A percentile compares a stretch with the other conserved stretches of the same genome.
phyloP scores from a whole-genome alignment of 2,888 invertebrate species.

The Euphydryas editha region DNA sequence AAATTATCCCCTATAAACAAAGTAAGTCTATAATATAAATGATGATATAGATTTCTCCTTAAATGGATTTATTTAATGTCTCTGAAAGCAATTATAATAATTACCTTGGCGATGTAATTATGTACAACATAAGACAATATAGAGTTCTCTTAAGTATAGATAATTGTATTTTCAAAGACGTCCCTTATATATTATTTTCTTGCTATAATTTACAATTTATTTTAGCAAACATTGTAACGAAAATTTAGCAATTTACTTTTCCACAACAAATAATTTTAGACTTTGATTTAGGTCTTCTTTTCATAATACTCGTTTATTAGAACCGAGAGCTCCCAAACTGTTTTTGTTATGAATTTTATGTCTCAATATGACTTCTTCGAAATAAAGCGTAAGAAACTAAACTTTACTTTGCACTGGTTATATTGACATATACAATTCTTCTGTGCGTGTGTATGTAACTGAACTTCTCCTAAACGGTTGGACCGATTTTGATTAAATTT shows the following conservation, averaged over 20 bases:
- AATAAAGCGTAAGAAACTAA: too few species aligned
- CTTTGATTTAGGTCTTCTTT: slow-evolving; percentile 15
- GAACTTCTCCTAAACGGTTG: too few species aligned
- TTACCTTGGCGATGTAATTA: slow-evolving; percentile 75
- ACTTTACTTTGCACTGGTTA: too few species aligned
- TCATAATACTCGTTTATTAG: not conserved
- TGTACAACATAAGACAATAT: slow-evolving; percentile 66
- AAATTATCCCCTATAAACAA: too few species aligned
- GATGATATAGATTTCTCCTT: slow-evolving; percentile 26
- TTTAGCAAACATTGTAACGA: slow-evolving; percentile 42
- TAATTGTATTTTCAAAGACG: slow-evolving; percentile 76
- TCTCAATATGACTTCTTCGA: too few species aligned
- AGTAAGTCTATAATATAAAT: too few species aligned
- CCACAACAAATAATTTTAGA: slow-evolving; percentile 10
- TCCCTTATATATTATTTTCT: slow-evolving; percentile 65
- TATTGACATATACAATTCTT: too few species aligned
- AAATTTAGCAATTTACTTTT: slow-evolving; percentile 26
- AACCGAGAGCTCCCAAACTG: not conserved
- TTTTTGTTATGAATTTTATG: not conserved
- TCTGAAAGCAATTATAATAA: slow-evolving; percentile 78
- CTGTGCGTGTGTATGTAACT: too few species aligned
- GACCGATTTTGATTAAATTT: too few species aligned
- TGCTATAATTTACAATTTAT: slow-evolving; percentile 46
- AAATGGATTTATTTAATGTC: slow-evolving; percentile 70
- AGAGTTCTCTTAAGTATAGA: slow-evolving; percentile 60